phyloP scores from a whole-genome alignment of 1,140 invertebrate genomes.

The Tetramorium simillimum region DNA sequence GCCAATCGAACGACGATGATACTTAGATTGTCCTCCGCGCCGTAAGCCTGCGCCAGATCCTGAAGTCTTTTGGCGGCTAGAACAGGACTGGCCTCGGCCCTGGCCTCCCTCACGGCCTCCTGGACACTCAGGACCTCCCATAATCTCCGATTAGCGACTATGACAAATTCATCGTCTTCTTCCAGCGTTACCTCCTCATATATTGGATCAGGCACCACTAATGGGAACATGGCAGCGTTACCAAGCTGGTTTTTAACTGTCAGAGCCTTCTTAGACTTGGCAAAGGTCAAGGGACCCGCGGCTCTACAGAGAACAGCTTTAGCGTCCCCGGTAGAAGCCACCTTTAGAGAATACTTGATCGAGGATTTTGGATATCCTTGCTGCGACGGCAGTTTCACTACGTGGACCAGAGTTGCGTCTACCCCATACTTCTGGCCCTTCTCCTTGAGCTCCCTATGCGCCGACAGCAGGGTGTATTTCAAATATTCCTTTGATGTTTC shows the following conservation, averaged over 20 bases:
- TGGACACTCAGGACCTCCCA: slow-evolving; percentile 92
- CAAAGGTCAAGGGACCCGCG: slow-evolving; percentile 86
- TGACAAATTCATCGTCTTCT: slow-evolving; percentile 93
- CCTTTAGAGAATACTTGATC: slow-evolving; percentile 88
- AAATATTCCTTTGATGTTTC: slow-evolving; percentile 92
- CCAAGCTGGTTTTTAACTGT: slow-evolving; percentile 86
- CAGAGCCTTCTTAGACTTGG: slow-evolving; percentile 83
- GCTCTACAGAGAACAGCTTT: slow-evolving; percentile 90
- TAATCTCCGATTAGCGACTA: slow-evolving; percentile 91
- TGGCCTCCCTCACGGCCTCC: slow-evolving; percentile 91
- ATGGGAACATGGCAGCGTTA: slow-evolving; percentile 88
- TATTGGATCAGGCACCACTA: slow-evolving; percentile 90
- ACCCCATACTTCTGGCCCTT: slow-evolving; percentile 90
- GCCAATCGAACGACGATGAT: slow-evolving; percentile 91
- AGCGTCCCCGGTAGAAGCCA: slow-evolving; percentile 91
- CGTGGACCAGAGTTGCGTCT: slow-evolving; percentile 90
- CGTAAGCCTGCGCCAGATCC: slow-evolving; percentile 93
- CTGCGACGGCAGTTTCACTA: slow-evolving; percentile 86
- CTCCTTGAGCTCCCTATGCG: slow-evolving; percentile 91
- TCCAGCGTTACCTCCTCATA: slow-evolving; percentile 90
- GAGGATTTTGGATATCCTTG: slow-evolving; percentile 74
- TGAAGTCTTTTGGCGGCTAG: slow-evolving; percentile 92
- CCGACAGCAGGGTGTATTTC: slow-evolving; percentile 92
- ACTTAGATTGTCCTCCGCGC: slow-evolving; percentile 92
- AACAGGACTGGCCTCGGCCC: slow-evolving; percentile 90